These are phyloP conservation scores for Pardalotus punctatus DNA, from an alignment of 2,113 vertebrate genomes.

Conservation along the genomic window DNA sequence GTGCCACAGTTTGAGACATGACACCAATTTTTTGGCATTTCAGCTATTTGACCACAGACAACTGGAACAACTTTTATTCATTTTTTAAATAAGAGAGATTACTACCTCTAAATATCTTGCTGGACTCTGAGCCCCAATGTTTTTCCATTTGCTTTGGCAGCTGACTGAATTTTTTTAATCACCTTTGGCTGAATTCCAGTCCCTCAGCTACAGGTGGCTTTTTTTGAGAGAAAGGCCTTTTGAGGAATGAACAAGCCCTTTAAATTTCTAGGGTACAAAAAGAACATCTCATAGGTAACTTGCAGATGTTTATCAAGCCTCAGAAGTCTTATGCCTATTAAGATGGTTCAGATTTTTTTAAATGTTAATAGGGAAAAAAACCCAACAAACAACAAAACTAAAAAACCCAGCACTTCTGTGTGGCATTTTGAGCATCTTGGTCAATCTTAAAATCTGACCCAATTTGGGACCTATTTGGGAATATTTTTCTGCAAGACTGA, in stretches of 20 bases:
- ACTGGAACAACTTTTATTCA: rapidly evolving
- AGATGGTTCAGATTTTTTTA: neutral
- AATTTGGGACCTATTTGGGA: neutral
- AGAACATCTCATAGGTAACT: neutral
- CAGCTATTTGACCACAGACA: neutral
- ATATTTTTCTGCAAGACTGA: neutral
- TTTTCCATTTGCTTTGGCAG: neutral
- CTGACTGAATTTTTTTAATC: neutral
- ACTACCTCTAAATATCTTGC: neutral
- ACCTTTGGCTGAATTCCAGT: neutral
- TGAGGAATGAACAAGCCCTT: neutral
- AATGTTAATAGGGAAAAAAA: neutral
- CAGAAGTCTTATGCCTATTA: neutral
- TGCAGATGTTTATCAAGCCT: neutral
- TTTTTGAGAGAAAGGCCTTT: neutral
- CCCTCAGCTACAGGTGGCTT: neutral
- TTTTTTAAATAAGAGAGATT: neutral
- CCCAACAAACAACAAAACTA: too few relatives aligned
- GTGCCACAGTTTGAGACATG: rapidly evolving
- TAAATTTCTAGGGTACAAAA: neutral
- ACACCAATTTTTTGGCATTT: neutral
- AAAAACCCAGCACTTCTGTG: rapidly evolving
- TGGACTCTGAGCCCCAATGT: neutral
- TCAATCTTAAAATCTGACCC: neutral
- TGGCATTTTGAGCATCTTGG: neutral